These are phyloP conservation scores for Axinella damicornis DNA, from an alignment of 37 sponge, comb jelly and placozoan genomes.

Conservation along the genomic window DNA sequence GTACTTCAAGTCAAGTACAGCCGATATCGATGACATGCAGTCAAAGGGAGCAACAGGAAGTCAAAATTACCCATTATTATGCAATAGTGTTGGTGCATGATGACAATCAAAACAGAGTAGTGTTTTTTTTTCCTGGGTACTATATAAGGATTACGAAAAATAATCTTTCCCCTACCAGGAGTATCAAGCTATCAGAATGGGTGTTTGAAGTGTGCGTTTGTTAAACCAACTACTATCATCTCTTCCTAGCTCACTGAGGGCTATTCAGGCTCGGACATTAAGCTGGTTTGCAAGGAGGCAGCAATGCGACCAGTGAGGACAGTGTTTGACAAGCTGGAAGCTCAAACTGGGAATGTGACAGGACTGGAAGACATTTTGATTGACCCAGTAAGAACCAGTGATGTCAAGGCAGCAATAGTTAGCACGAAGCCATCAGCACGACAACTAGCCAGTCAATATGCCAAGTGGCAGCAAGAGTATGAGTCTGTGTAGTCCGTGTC, in stretches of 20 bases:
- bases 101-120: too few species aligned
- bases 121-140: too few species aligned
- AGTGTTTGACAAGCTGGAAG: conserved; percentile 81
- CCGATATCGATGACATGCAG: too few species aligned
- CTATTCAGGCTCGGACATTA: conserved; percentile 99
- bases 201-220: too few species aligned
- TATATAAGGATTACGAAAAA: too few species aligned
- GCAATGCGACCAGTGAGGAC: conserved; percentile 95
- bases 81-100: too few species aligned
- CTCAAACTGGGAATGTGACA: neutral
- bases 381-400: conserved; percentile 85
- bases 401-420: conserved; percentile 84
- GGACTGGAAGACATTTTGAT: conserved; percentile 63
- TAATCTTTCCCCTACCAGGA: too few species aligned
- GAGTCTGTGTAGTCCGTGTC: conserved; percentile 73
- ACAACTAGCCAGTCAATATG: conserved; percentile 74
- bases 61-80: too few species aligned
- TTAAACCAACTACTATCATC: too few species aligned
- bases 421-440: conserved; percentile 95
- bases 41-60: too few species aligned
- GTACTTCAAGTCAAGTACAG: too few species aligned
- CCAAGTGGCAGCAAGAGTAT: conserved; percentile 89
- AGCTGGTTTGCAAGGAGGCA: conserved; percentile 97
- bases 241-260: conserved; percentile 83
- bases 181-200: too few species aligned